Base-by-base conservation (phyloP, 2,113 vertebrate species). In the Ia io region DNA sequence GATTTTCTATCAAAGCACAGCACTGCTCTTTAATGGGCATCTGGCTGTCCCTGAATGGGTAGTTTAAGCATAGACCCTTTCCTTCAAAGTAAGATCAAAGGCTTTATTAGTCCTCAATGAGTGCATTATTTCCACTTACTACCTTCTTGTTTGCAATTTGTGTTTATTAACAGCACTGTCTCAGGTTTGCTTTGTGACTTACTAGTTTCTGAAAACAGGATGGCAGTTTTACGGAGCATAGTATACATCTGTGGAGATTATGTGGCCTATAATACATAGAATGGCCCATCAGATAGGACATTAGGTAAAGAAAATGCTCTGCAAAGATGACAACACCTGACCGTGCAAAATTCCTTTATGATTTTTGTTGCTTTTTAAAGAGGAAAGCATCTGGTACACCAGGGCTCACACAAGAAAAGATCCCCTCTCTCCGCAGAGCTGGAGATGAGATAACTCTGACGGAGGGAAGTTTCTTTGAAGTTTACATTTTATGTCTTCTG, bases 81-180 rank as follows among this genome's bases (percentile, higher is more conserved):
- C 97, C 98, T 98, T 98, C 98, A 98, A 98, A 98, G 98, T 97
- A 98, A 98, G 98, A 99, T 98, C 98, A 99, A 99, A 98, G 98
- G 97, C 94, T 98, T 98, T 98, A 98, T 98, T 98, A 98, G 98
- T 98, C 98, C 98, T 98, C 98, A 98, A 98, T 97, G 97, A 98
- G 97, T 97, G 98, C 98, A 97, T 98, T 98, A 98, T 98, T 98
- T 98, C 98, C 98, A 98, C 98, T 98, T 97, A 98, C 97, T 98
- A 98, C 98, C 98, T 98, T 97, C 98, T 98, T 98, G 98, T 98
- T 98, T 98, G 98, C 97, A 98, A 97, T 97, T 96, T 97, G 97
- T 98, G 98, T 98, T 98, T 98, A 98, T 98, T 98, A 98, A 98
- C 98, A 97, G 97, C 97, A 97, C 97, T 95, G 70, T 97, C 97